Percentiles rank a stretch among this genome's conserved stretches.
These are phyloP conservation scores for Heterotis niloticus DNA, from an alignment of 2,113 vertebrate genomes.

Conservation along the genomic window DNA sequence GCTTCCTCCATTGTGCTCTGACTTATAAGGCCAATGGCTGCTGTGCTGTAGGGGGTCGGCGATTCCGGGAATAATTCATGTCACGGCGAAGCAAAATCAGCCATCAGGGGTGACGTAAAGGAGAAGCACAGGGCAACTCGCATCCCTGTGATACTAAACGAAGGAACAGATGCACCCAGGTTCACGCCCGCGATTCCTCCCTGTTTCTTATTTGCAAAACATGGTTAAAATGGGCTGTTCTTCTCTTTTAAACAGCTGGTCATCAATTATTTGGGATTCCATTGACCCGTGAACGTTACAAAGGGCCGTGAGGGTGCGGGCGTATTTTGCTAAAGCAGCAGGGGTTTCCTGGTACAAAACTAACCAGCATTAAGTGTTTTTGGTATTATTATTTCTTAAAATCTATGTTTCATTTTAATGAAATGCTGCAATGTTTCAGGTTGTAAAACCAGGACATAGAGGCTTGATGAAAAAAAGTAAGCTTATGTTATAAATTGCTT, in stretches of 20 bases:
- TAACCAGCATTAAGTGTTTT: slow-evolving; percentile 8
- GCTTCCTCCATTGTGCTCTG: background rate
- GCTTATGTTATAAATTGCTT: slow-evolving; percentile 75
- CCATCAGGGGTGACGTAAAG: background rate
- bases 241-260: slow-evolving; percentile 10
- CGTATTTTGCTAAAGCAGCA: slow-evolving; percentile 9
- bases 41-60: background rate
- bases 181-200: background rate
- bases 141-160: background rate
- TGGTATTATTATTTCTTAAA: background rate
- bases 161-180: background rate
- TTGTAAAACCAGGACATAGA: slow-evolving; percentile 22
- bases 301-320: background rate
- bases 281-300: slow-evolving; percentile 14
- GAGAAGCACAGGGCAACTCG: background rate
- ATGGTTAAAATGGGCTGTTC: slow-evolving; percentile 6
- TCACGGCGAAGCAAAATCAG: background rate
- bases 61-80: background rate
- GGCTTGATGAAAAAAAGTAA: slow-evolving; percentile 42
- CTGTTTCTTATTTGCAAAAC: slow-evolving; percentile 7
- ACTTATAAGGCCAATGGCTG: no score
- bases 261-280: slow-evolving; percentile 18
- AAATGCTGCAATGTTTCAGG: slow-evolving; percentile 22
- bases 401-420: slow-evolving; percentile 22
- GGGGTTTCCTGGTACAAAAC: slow-evolving; percentile 9